These are phyloP conservation scores for Heliconius nattereri DNA, from an alignment of 1,140 invertebrate genomes.

Conservation along the genomic window DNA sequence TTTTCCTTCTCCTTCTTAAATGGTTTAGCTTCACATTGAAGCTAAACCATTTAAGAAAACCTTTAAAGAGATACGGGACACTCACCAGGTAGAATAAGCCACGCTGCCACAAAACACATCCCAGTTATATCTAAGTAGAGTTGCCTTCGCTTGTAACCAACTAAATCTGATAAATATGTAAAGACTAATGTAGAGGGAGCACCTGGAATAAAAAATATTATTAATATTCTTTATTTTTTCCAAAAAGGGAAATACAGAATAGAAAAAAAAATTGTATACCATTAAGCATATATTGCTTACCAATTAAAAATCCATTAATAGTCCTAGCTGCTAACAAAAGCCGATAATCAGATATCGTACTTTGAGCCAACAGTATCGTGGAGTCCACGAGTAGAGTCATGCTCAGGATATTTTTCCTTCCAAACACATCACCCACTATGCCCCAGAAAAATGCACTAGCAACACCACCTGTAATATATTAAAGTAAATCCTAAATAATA, in stretches of 20 bases:
- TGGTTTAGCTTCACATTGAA: too few species aligned
- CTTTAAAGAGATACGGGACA: neutral
- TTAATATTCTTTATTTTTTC: neutral
- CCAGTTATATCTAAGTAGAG: conserved; percentile 83
- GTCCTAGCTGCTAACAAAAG: conserved; percentile 75
- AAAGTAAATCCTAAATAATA: neutral
- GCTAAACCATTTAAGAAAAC: neutral
- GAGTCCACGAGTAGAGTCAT: conserved; percentile 84
- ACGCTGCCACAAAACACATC: conserved; percentile 83
- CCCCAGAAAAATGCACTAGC: conserved; percentile 85
- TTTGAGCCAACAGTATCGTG: conserved; percentile 76
- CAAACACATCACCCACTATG: conserved; percentile 84
- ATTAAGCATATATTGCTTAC: too few species aligned
- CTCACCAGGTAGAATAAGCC: conserved; percentile 83
- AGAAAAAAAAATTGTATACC: too few species aligned
- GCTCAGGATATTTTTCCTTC: conserved; percentile 83
- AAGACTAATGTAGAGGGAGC: conserved; percentile 82
- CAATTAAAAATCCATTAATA: conserved; percentile 80
- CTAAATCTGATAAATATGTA: conserved; percentile 84
- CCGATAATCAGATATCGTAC: conserved; percentile 69
- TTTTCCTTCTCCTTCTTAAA: too few species aligned
- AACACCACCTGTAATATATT: conserved; percentile 75
- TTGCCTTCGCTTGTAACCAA: conserved; percentile 81
- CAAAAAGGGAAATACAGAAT: too few species aligned
- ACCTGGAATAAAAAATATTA: conserved; percentile 45